These are phyloP conservation scores for Balaeniceps rex DNA, from an alignment of 2,113 vertebrate genomes.

Conservation along the genomic window DNA sequence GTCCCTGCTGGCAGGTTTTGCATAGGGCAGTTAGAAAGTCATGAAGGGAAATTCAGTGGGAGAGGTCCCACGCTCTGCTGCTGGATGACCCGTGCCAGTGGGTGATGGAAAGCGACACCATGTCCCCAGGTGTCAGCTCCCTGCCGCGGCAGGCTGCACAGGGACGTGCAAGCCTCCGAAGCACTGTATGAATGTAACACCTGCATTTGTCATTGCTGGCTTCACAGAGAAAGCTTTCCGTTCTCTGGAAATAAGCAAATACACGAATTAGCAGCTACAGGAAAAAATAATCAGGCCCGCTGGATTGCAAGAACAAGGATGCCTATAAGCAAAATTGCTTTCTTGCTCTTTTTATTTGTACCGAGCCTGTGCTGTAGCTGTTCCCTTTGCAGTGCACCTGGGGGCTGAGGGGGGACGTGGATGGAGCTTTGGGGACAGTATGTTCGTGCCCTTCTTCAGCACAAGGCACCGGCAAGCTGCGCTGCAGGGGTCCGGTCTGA, in stretches of 20 bases:
- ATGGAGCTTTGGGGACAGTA: not conserved
- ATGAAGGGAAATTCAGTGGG: not conserved
- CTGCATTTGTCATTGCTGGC: not conserved
- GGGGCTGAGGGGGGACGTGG: not conserved
- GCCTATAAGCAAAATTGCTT: not conserved
- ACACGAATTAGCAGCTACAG: not conserved
- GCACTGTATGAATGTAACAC: fast-evolving
- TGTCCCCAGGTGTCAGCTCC: not conserved
- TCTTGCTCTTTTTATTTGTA: not conserved
- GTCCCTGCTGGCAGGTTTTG: not conserved
- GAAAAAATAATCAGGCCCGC: not conserved
- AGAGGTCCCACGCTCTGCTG: not conserved
- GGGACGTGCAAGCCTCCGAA: not conserved
- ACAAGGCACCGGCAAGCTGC: fast-evolving
- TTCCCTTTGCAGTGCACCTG: not conserved
- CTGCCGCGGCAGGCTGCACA: not conserved
- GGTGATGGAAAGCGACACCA: not conserved
- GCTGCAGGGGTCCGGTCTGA: not conserved
- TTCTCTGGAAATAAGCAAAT: not conserved
- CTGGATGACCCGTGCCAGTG: not conserved
- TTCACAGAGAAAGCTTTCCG: not conserved
- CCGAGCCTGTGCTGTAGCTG: not conserved
- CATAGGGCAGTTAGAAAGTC: not conserved
- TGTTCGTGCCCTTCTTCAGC: not conserved
- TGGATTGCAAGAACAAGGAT: not conserved